Evolutionary conservation across 2,888 invertebrate species (phyloP), one percentile per base, ranked within the genome.

Genomic region (Auanema freiburgensis): DNA sequence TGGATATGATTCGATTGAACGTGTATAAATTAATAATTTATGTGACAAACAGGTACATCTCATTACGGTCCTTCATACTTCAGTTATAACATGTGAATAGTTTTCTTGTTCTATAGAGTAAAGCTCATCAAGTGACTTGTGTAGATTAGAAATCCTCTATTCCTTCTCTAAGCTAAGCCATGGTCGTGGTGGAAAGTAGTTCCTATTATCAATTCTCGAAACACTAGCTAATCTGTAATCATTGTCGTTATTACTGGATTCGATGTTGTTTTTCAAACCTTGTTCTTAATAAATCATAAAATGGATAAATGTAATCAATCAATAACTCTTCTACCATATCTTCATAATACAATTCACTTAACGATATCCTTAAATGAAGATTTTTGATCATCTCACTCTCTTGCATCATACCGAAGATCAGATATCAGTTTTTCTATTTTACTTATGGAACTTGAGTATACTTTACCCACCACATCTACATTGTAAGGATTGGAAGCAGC

Each of bases 301-400:
- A 69, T 11, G 70, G 66, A 49, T 62, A 53, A 16, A 74, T 55
- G 49, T 69, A 63, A 54, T 71, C 71, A 14, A 57, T 50, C 8
- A 65, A 10, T 24, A 74, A 71, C 41, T 74, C 73, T 21, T 65
- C 61, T 8, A 57, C 56, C 12, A 67, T 69, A 62, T 74, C 73
- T 0, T 57, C 51, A 50, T 60, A 74, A 44, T 64, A 74, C 0
- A 71, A 41, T 40, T 71, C 71, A 50, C 65, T 57, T 11, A 71
- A 43, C 2, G 69, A 54, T n/a, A 46, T 55, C 42, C 62, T 64
- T n/a, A 66, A 51, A 25, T 14, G 16, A 16, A 14, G n/a, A n/a
- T n/a, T n/a, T n/a, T n/a, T n/a, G n/a, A 12, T 41, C 14, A 18
- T 6, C 14, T 46, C 0, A 12, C 24, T 52, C 4, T 8, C n/a